Base-by-base conservation (phyloP, 37 sponge, comb jelly and placozoan genomes). In the Crambe crambe region DNA sequence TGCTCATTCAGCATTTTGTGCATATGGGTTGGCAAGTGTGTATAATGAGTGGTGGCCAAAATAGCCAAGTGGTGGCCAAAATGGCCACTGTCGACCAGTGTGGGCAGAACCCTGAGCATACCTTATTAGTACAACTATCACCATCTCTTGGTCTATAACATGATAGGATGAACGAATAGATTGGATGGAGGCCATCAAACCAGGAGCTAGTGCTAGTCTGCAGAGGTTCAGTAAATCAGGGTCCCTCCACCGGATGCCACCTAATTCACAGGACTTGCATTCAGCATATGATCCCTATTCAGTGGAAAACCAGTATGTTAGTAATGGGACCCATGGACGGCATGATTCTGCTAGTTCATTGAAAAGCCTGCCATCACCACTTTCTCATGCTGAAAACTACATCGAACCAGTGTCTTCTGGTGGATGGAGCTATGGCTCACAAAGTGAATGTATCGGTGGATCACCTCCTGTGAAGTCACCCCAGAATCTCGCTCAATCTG, bases 131-230 rank as follows among this genome's bases (percentile, higher is more conserved):
- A n/a, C n/a, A n/a, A n/a, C n/a, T n/a, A n/a, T n/a, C n/a, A n/a
- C n/a, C n/a, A n/a, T n/a, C n/a, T n/a, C n/a, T n/a, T n/a, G n/a
- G n/a, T n/a, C n/a, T n/a, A n/a, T n/a, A n/a, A n/a, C n/a, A n/a
- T n/a, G n/a, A n/a, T 65, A 89, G 89, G 85, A 83, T 2, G 89
- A 89, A 36, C 41, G 78, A 60, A 79, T 89, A 21, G 34, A 42
- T 4, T 89, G 89, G 89, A 89, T 89, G 89, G 89, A 89, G 23
- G 80, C 75, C 42, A 78, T 89, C 31, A n/a, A 38, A 30, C 89
- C 89, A 2, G 89, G 80, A 17, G 82, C 89, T 32, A 57, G 80
- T 2, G 57, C 27, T 5, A 25, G 30, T 12, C 36, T 87, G 27
- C 20, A 36, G 58, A 35, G 39, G 6, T 37, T 57, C 35, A 27